A percentile compares a stretch with the other conserved stretches of the same genome.
These are phyloP conservation scores for Ormyrus nitidulus DNA, from an alignment of 2,888 invertebrate genomes.

Conservation along the genomic window DNA sequence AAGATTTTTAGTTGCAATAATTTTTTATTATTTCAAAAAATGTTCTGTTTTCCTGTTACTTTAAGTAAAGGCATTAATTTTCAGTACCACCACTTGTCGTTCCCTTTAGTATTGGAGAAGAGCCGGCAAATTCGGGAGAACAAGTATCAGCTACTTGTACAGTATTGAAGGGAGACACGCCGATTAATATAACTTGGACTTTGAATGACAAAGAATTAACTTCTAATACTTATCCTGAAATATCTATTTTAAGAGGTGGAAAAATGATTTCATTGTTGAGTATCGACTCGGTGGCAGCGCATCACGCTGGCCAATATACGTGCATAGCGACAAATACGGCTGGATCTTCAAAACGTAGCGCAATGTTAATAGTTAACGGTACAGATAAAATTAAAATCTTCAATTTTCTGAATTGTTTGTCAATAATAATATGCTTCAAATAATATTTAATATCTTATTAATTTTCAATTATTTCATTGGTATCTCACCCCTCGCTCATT, in stretches of 20 bases:
- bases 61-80: constrained; percentile 2
- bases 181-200: constrained; percentile 83
- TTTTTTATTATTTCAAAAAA: no score
- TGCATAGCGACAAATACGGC: constrained; percentile 78
- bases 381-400: constrained; percentile 1
- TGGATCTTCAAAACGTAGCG: constrained; percentile 77
- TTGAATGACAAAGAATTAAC: constrained; percentile 70
- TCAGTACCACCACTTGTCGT: constrained; percentile 81
- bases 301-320: constrained; percentile 77
- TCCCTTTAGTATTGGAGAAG: constrained; percentile 81
- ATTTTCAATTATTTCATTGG: no score
- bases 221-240: constrained; percentile 65
- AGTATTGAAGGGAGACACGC: constrained; percentile 85
- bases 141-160: constrained; percentile 83
- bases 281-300: constrained; percentile 77
- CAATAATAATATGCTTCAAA: no score
- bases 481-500: no score
- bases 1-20: no score
- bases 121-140: constrained; percentile 83
- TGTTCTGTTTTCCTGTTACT: no score
- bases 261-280: constrained; percentile 73
- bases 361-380: constrained; percentile 79
- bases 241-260: constrained; percentile 67
- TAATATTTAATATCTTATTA: no score
- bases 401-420: no score